Base-by-base conservation (phyloP, 2,113 vertebrate species). In the Antennarius striatus region DNA sequence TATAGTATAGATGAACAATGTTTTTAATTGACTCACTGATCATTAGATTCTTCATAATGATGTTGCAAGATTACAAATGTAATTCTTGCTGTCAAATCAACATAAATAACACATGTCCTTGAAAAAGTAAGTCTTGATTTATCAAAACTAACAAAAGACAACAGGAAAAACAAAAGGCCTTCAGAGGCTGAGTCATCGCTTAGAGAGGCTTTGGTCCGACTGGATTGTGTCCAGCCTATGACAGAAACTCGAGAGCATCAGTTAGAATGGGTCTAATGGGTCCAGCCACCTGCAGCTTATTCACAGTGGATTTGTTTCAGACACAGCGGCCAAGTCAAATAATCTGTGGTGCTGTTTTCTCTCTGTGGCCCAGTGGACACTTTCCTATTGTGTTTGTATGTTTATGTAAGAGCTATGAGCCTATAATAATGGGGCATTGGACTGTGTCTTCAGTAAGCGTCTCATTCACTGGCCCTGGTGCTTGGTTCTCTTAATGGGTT, bases 261-360 rank as follows among this genome's bases (percentile, higher is more conserved):
- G 16, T 46, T 57, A 30, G n/a, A 32, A 32, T 64, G 6, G 3
- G 49, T 29, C 40, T 28, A 9, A 11, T 3, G 29, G 22, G 6
- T 17, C 3, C 10, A 36, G n/a, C 36, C 40, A 47, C 55, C 57
- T 39, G 29, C 30, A 69, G 46, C 46, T 46, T 46, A 60, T 72
- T 75, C 54, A 77, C 50, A 83, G 29, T 56, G 46, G 49, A 67
- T 73, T 39, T 60, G 56, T 79, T 59, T 73, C 45, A 10, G 47
- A 61, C 68, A 55, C 67, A 67, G 60, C 73, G 70, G 54, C 29
- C 29, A 16, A 65, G 71, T 76, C 6, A 49, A 58, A 6, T 22
- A 1, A 53, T 52, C 73, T 55, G 3, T 60, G 10, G 53, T 55
- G 50, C 72, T 17, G 36, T n/a, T 75, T 42, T 42, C 15, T 30